phyloP scores from a whole-genome alignment of 1,140 invertebrate genomes.

The Anastrepha obliqua region DNA sequence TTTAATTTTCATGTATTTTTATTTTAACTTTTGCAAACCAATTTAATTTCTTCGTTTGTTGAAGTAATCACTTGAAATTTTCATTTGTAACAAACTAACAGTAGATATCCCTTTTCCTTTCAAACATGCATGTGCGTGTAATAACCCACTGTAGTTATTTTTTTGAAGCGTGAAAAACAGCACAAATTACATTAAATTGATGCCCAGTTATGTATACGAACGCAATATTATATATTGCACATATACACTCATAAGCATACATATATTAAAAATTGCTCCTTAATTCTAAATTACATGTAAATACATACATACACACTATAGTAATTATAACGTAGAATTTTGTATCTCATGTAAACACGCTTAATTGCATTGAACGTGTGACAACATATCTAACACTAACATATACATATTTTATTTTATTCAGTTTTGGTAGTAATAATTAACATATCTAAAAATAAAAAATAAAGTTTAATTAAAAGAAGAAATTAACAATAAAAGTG shows the following conservation, averaged over 20 bases:
- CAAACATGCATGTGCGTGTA: slow-evolving; percentile 8
- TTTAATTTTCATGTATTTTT: too few relatives aligned
- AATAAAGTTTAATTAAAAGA: slow-evolving; percentile 4
- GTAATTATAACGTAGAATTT: slow-evolving; percentile 27
- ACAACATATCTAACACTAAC: slow-evolving; percentile 22
- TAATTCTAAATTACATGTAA: slow-evolving; percentile 27
- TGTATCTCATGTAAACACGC: neutral
- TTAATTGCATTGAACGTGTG: slow-evolving; percentile 21
- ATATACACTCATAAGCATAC: slow-evolving; percentile 1
- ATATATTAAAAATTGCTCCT: slow-evolving; percentile 22
- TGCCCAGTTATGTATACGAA: neutral
- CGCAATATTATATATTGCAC: slow-evolving; percentile 14
- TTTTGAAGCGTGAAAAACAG: slow-evolving; percentile 39
- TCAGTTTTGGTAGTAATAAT: slow-evolving; percentile 27
- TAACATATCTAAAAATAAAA: neutral
- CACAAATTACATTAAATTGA: slow-evolving; percentile 12
- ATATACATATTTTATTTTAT: neutral
- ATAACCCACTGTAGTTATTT: neutral
- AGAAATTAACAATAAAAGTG: slow-evolving; percentile 5
- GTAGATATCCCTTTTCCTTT: neutral
- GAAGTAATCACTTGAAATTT: neutral
- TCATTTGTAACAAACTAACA: neutral
- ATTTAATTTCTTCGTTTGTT: neutral
- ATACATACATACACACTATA: slow-evolving; percentile 29
- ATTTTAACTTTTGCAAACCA: too few relatives aligned